Base-by-base conservation (phyloP, 2,797 vertebrate genomes). In the Siniperca obscura region DNA sequence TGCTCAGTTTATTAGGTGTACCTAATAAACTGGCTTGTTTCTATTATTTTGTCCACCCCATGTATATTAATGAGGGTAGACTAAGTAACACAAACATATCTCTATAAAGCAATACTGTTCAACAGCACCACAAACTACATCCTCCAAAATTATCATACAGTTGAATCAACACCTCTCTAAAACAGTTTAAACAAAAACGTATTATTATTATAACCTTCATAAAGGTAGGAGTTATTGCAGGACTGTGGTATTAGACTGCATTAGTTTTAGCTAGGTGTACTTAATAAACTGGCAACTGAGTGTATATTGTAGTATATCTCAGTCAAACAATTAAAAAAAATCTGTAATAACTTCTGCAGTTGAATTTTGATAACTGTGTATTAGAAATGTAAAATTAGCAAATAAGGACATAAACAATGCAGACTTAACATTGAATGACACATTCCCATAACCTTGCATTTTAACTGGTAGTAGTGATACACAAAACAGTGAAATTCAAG, bases 391-490 rank as follows among this genome's bases (percentile, higher is more conserved):
- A 62, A 81, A 85, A 57, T 60, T 3, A 65, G 44, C 61, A 80
- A 74, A 84, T 67, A 64, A 48, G 17, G 22, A 8, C 25, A 61
- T 21, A 55, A 68, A 86, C 50, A 81, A 68, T 56, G 38, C 71
- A 83, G 68, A 74, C 55, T 61, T 55, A 74, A 84, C 85, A 86
- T 10, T 70, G 34, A 80, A 75, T 25, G 61, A 66, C 50, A 72
- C 72, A 83, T 84, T 88, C 89, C 89, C 87, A 91, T 57, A 87
- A 76, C 87, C 89, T 90, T 91, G 86, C 7, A 87, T 87, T 92
- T 86, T 36, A 76, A 46, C 74, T 65, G 74, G 78, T 42, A 13
- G 53, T 4, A 61, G 14, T 27, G 67, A 65, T 1, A 64, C 19
- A 67, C 38, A 82, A 70, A 78, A 48, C 57, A 59, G 78, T 73